A percentile compares a stretch with the other conserved stretches of the same genome.
phyloP scores from a whole-genome alignment of 2,888 invertebrate genomes.

The Platerodrilus igneus region DNA sequence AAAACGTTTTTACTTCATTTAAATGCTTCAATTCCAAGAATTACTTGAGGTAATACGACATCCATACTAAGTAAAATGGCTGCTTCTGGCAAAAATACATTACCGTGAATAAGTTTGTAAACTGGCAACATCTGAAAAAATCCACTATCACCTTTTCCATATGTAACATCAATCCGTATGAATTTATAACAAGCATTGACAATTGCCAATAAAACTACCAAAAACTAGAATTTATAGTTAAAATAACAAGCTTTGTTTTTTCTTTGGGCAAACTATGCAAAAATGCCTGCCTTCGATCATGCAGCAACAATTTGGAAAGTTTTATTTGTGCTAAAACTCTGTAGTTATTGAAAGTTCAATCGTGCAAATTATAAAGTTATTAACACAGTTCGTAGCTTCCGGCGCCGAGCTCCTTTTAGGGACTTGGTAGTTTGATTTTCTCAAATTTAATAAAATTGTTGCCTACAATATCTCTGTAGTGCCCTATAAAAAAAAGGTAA shows the following conservation, averaged over 20 bases:
- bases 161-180: conserved; percentile 21
- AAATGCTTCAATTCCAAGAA: conserved; percentile 28
- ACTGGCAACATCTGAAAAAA: conserved; percentile 19
- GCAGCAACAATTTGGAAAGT: conserved; percentile 6
- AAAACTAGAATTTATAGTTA: conserved; percentile 3
- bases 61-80: neutral
- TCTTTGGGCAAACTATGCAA: conserved; percentile 3
- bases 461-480: too few relatives aligned
- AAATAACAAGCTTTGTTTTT: conserved; percentile 5
- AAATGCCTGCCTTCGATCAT: conserved; percentile 4
- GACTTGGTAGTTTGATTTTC: too few relatives aligned
- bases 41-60: conserved; percentile 16
- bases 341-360: too few relatives aligned
- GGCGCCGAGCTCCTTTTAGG: too few relatives aligned
- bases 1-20: conserved; percentile 15
- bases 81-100: neutral
- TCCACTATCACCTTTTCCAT: conserved; percentile 18
- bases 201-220: neutral
- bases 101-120: conserved; percentile 6
- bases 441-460: too few relatives aligned
- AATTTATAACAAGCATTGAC: too few relatives aligned
- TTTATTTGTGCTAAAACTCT: neutral
- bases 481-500: too few relatives aligned
- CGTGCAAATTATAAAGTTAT: too few relatives aligned
- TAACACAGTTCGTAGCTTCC: too few relatives aligned